Evolutionary conservation across 2,888 invertebrate genomes (phyloP), one percentile per base, ranked within the genome.

Genomic region (Tenthredo notha): DNA sequence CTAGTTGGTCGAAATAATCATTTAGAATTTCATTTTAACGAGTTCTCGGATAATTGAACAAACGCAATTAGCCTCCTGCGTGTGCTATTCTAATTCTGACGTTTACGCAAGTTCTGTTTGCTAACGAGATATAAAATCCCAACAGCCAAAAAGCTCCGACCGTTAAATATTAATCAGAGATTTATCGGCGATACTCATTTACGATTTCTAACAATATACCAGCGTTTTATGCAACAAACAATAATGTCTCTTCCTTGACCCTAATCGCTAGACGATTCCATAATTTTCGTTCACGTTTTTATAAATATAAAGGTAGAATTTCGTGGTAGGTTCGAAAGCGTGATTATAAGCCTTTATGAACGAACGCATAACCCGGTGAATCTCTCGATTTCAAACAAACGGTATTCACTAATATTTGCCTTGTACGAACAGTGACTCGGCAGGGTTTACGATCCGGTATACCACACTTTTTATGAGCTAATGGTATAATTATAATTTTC

Each of bases 381-480:
- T 25, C 9, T 70, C 70, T 37, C 37, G 37, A 70, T 70, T 70
- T 70, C 33, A 37, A 70, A 70, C 37, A 70, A 61, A 61, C 61
- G 12, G 70, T 37, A 37, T 37, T 37, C n/a, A 70, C 37, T 18
- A 29, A 70, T 70, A 70, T 70, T 70, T 70, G 37, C 37, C 37
- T 15, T n/a, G 70, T 37, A 7, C 9, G 70, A 33, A 70, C 29
- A 37, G 37, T 37, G 70, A 37, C 70, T 29, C 29, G 70, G 29
- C 70, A 70, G 37, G 37, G n/a, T 70, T 70, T 70, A n/a, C 33
- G 61, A 70, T 70, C n/a, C 70, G n/a, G 9, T n/a, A n/a, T 70
- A 70, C 18, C n/a, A 70, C 33, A 37, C 37, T 33, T 37, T 37
- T 37, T 70, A 18, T 10, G 21, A 37, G 70, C 9, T 70, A 1